These are phyloP conservation scores for Eucera pruinosa DNA, from an alignment of 2,888 invertebrate genomes.

Conservation along the genomic window DNA sequence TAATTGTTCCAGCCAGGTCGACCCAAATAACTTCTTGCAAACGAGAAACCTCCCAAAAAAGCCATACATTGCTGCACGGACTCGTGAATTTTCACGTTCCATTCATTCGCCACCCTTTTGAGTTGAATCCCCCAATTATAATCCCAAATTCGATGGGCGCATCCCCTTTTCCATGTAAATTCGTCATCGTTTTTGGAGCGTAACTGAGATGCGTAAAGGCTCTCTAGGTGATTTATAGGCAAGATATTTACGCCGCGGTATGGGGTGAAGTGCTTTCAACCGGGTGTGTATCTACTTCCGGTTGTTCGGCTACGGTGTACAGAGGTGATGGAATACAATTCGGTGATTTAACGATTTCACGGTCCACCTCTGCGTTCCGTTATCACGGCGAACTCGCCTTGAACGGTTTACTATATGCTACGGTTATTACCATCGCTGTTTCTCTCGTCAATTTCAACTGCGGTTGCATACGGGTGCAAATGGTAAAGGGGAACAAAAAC, in stretches of 20 bases:
- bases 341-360: slow-evolving; percentile 41
- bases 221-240: slow-evolving; percentile 46
- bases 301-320: slow-evolving; percentile 22
- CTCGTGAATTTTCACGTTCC: slow-evolving; percentile 4
- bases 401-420: not conserved
- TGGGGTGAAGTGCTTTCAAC: slow-evolving; percentile 50
- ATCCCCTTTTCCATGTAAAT: slow-evolving; percentile 32
- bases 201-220: slow-evolving; percentile 31
- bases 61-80: not conserved
- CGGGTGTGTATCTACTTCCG: slow-evolving; percentile 36
- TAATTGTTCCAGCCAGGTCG: slow-evolving; percentile 17
- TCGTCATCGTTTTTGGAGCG: slow-evolving; percentile 35
- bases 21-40: slow-evolving; percentile 25
- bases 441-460: not conserved
- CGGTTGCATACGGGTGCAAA: not conserved
- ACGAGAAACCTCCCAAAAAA: not conserved
- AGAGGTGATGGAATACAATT: slow-evolving; percentile 24
- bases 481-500: not conserved
- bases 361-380: not conserved
- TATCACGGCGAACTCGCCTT: not conserved
- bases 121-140: slow-evolving; percentile 18
- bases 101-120: not conserved
- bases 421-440: not conserved
- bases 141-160: slow-evolving; percentile 28
- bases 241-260: slow-evolving; percentile 18